These are phyloP conservation scores for Penaeus indicus DNA, from an alignment of 1,140 invertebrate genomes.

Conservation along the genomic window DNA sequence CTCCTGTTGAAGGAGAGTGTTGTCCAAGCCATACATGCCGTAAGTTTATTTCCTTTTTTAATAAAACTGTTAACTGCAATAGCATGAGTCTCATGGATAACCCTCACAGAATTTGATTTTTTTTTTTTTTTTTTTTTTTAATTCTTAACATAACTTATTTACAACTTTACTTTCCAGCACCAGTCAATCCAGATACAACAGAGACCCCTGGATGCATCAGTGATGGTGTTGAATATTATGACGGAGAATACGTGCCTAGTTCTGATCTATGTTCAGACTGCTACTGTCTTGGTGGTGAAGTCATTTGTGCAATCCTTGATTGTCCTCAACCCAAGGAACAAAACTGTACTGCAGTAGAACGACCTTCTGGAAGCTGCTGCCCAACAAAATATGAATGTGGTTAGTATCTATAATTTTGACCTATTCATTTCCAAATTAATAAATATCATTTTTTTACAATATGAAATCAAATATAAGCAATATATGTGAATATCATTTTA, in stretches of 20 bases:
- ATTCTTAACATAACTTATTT: background rate
- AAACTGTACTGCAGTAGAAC: conserved; percentile 40
- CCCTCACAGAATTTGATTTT: background rate
- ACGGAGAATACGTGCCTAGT: conserved; percentile 49
- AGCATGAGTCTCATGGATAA: background rate
- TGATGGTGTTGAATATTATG: conserved; percentile 39
- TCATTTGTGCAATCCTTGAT: conserved; percentile 91
- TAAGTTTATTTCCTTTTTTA: conserved; percentile 17
- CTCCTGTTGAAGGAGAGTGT: conserved; percentile 9
- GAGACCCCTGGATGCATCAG: conserved; percentile 2
- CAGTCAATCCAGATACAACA: background rate
- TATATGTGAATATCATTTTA: background rate
- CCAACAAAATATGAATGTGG: conserved; percentile 87
- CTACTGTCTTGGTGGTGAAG: conserved; percentile 92
- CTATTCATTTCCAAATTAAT: background rate
- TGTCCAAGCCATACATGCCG: conserved; percentile 47
- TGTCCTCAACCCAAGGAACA: conserved; percentile 80
- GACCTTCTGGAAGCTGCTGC: conserved; percentile 85
- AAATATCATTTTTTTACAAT: background rate
- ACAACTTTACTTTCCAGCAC: conserved; percentile 27
- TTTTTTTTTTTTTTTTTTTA: background rate
- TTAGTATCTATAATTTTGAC: conserved; percentile 51
- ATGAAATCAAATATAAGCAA: background rate
- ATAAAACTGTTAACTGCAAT: no score
- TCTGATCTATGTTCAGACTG: conserved; percentile 86